Conservation (phyloP, 2,888 invertebrate species). For the Drosophila multiciliata region DNA sequence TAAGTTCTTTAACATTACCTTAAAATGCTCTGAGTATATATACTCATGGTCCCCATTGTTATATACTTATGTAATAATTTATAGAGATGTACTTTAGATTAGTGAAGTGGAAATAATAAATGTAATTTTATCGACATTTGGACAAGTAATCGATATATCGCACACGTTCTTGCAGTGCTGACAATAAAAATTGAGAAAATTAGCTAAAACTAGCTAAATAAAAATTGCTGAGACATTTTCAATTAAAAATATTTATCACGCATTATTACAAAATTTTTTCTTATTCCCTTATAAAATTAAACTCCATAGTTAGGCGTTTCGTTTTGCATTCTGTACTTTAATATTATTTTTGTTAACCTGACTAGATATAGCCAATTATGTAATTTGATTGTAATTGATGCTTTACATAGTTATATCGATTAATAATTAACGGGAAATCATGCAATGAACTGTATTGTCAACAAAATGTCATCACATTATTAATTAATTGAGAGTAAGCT, state of each 20-base stretch:
- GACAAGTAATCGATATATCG: neutral
- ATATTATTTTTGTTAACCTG: neutral
- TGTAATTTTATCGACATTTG: neutral
- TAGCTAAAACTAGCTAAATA: neutral
- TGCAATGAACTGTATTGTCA: no score
- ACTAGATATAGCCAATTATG: neutral
- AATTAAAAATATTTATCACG: neutral
- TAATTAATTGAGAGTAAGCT: neutral
- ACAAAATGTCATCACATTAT: no score
- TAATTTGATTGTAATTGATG: neutral
- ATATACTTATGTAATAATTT: constrained; percentile 3
- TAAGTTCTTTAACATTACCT: constrained; percentile 1
- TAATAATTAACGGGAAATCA: neutral
- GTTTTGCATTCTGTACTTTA: neutral
- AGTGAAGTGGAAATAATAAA: neutral
- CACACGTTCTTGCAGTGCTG: neutral
- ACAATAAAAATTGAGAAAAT: neutral
- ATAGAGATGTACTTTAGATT: neutral
- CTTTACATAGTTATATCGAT: neutral
- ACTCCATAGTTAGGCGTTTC: neutral
- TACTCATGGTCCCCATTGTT: constrained; percentile 1
- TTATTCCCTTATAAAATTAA: neutral
- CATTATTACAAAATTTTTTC: neutral
- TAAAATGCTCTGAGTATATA: constrained; percentile 2
- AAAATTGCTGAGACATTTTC: neutral